A percentile compares a stretch with the other conserved stretches of the same genome.
These are phyloP conservation scores for Ophraella communa DNA, from an alignment of 2,888 invertebrate species.

Conservation along the genomic window DNA sequence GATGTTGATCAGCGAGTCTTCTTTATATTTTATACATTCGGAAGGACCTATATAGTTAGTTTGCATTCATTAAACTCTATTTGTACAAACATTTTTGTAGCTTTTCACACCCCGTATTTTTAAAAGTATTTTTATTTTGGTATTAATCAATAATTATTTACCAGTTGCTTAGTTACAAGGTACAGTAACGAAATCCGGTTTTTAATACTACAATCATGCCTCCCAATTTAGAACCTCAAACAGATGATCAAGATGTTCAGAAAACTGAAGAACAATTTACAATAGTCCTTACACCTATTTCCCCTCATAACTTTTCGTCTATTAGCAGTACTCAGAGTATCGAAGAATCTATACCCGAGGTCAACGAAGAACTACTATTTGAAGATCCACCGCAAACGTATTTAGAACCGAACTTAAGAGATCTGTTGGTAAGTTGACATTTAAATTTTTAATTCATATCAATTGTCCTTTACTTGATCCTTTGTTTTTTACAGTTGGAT, in stretches of 20 bases:
- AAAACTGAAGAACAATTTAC: conserved; percentile 25
- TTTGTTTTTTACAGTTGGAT: too few relatives aligned
- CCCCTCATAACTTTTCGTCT: conserved; percentile 25
- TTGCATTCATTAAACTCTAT: too few relatives aligned
- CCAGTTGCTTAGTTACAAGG: conserved; percentile 3
- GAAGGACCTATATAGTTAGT: too few relatives aligned
- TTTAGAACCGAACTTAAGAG: conserved; percentile 45
- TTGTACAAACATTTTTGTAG: too few relatives aligned
- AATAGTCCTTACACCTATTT: conserved; percentile 31
- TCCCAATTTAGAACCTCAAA: conserved; percentile 42
- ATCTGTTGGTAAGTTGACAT: conserved; percentile 44
- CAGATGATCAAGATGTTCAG: conserved; percentile 10
- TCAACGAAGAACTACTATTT: conserved; percentile 6
- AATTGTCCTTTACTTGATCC: too few relatives aligned
- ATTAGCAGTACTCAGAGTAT: conserved; percentile 5
- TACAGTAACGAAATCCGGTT: neutral
- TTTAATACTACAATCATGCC: conserved; percentile 31
- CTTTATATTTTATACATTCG: too few relatives aligned
- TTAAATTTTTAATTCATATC: too few relatives aligned
- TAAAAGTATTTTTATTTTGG: neutral
- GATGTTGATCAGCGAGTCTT: too few relatives aligned
- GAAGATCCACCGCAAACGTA: conserved; percentile 32
- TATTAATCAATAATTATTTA: conserved; percentile 21
- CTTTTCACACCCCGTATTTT: neutral
- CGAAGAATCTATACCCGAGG: conserved; percentile 14